Conservation (phyloP, 1,140 invertebrate species). For the Sycophila sp. region DNA sequence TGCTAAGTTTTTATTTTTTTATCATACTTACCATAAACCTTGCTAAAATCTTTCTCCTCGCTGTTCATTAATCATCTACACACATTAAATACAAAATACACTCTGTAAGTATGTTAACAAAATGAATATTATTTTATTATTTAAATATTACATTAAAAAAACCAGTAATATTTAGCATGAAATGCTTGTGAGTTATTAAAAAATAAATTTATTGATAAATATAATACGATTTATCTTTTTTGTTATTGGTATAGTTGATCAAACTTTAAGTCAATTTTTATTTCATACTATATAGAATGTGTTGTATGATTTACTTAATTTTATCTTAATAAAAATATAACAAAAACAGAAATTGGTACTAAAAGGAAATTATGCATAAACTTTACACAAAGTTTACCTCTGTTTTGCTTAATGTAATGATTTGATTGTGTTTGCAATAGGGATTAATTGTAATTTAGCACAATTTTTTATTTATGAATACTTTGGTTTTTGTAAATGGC, state of each 20-base stretch:
- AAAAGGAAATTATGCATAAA: slow-evolving; percentile 1
- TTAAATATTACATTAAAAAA: neutral
- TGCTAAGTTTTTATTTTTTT: slow-evolving; percentile 14
- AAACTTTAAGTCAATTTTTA: too few species aligned
- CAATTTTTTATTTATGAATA: slow-evolving; percentile 11
- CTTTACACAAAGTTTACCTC: slow-evolving; percentile 11
- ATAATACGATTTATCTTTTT: too few species aligned
- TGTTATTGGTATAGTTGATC: too few species aligned
- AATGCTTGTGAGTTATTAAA: slow-evolving; percentile 1
- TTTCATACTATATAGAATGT: slow-evolving; percentile 9
- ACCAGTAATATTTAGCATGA: slow-evolving; percentile 22
- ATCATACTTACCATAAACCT: slow-evolving; percentile 9
- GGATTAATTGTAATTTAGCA: slow-evolving; percentile 1
- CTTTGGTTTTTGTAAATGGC: neutral
- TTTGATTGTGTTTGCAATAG: slow-evolving; percentile 1
- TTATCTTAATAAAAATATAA: neutral
- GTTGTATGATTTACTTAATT: neutral
- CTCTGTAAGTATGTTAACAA: slow-evolving; percentile 35
- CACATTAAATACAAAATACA: slow-evolving; percentile 29
- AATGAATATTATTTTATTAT: slow-evolving; percentile 15
- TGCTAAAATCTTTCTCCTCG: slow-evolving; percentile 18
- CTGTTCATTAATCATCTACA: slow-evolving; percentile 37
- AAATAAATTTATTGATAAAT: slow-evolving; percentile 18
- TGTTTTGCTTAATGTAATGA: neutral
- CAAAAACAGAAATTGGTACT: neutral